Percentiles rank a stretch among this genome's conserved stretches.
phyloP scores from a whole-genome alignment of 2,797 vertebrate species.

The Botia almorhae region DNA sequence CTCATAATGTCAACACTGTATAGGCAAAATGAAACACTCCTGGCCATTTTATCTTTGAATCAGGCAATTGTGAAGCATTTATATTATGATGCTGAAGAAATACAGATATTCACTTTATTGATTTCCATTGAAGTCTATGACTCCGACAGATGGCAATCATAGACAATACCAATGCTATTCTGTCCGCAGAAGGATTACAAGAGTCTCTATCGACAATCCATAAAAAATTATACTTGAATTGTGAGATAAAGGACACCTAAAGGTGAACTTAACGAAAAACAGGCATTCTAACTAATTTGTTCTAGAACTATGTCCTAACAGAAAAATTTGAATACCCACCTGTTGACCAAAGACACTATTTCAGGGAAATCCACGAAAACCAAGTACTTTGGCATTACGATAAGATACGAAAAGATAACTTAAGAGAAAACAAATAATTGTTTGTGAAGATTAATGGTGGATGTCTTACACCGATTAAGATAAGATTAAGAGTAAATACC shows the following conservation, averaged over 20 bases:
- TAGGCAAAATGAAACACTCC: slow-evolving; percentile 72
- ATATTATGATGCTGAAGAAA: slow-evolving; percentile 9
- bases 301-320: background rate
- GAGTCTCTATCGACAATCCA: background rate
- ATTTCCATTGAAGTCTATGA: background rate
- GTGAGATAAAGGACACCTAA: background rate
- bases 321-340: background rate
- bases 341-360: background rate
- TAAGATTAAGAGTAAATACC: background rate
- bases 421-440: too few species aligned
- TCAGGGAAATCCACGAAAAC: background rate
- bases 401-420: background rate
- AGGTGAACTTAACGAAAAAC: too few species aligned
- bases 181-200: background rate
- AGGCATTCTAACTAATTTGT: too few species aligned
- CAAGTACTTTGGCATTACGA: background rate
- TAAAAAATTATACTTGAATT: slow-evolving; percentile 15
- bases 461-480: background rate
- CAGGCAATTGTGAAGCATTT: slow-evolving; percentile 11
- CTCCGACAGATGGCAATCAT: background rate
- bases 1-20: slow-evolving; percentile 75
- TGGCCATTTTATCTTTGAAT: slow-evolving; percentile 36
- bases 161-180: background rate
- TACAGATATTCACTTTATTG: slow-evolving; percentile 13
- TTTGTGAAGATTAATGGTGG: background rate